Evolutionary conservation across 2,888 invertebrate species (phyloP).

Genomic region (Tridacna gigas): DNA sequence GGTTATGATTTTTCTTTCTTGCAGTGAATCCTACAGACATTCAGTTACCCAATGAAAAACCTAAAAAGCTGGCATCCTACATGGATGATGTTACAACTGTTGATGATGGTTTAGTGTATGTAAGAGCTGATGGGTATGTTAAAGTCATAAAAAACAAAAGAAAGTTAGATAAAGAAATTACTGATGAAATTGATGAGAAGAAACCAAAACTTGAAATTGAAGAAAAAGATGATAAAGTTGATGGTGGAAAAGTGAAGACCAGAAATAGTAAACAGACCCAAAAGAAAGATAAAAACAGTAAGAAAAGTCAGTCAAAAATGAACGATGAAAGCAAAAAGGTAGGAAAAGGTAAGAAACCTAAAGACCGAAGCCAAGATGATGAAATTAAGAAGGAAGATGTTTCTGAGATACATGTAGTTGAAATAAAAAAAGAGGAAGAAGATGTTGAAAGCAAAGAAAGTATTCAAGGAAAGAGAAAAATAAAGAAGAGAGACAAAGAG

Average conservation of each 20-base stretch:
- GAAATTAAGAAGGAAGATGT: conserved; percentile 25
- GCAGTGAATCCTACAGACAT: conserved; percentile 59
- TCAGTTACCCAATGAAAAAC: conserved; percentile 47
- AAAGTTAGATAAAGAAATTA: not conserved
- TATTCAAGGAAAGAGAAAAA: conserved; percentile 1
- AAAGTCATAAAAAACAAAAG: conserved; percentile 38
- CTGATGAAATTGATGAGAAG: not conserved
- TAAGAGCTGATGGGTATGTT: conserved; percentile 68
- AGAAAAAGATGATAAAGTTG: not conserved
- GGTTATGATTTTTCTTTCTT: not conserved
- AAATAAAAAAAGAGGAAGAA: not conserved
- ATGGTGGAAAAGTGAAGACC: not conserved
- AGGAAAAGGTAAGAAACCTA: not conserved
- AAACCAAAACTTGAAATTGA: conserved; percentile 18
- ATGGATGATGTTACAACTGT: conserved; percentile 80
- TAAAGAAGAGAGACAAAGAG: conserved; percentile 16
- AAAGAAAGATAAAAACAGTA: not conserved
- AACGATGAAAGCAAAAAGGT: too few species aligned
- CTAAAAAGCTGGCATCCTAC: not conserved
- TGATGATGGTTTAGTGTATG: conserved; percentile 73
- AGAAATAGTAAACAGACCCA: not conserved
- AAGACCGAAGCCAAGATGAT: not conserved
- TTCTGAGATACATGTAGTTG: conserved; percentile 11
- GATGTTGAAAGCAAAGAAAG: not conserved
- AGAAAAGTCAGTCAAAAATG: too few species aligned